phyloP scores from a whole-genome alignment of 1,140 invertebrate species.

The Papilio polytes region DNA sequence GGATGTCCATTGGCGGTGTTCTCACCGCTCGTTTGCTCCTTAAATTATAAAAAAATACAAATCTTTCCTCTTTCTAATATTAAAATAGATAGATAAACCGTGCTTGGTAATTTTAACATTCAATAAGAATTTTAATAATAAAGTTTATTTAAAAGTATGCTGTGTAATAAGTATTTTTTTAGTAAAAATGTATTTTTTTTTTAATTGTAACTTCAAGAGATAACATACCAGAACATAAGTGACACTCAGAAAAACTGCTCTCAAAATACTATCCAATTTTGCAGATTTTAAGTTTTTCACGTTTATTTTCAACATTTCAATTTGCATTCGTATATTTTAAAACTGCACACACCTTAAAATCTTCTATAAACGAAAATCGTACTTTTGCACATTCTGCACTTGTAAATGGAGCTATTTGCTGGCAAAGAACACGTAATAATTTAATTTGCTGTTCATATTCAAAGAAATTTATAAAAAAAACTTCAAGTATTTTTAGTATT shows the following conservation, averaged over 20 bases:
- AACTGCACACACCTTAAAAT: slow-evolving; percentile 21
- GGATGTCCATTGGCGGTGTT: no score
- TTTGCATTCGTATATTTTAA: background rate
- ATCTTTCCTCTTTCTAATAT: no score
- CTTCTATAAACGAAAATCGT: background rate
- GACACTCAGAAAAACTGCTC: background rate
- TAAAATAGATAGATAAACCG: no score
- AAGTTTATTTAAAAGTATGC: no score
- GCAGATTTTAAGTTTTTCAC: slow-evolving; percentile 6
- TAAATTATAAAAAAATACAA: no score
- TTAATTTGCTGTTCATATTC: background rate
- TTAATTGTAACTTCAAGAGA: background rate
- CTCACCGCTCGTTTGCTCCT: no score
- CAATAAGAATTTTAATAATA: no score
- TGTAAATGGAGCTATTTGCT: background rate
- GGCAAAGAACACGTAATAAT: background rate
- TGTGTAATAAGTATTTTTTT: background rate
- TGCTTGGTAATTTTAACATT: no score
- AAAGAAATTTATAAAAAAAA: background rate
- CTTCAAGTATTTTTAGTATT: background rate
- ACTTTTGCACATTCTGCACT: background rate
- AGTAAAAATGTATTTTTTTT: background rate
- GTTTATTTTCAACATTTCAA: background rate
- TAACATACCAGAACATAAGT: background rate
- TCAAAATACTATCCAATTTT: background rate